phyloP scores from a whole-genome alignment of 1,140 invertebrate species.

The Diabrotica virgifera region DNA sequence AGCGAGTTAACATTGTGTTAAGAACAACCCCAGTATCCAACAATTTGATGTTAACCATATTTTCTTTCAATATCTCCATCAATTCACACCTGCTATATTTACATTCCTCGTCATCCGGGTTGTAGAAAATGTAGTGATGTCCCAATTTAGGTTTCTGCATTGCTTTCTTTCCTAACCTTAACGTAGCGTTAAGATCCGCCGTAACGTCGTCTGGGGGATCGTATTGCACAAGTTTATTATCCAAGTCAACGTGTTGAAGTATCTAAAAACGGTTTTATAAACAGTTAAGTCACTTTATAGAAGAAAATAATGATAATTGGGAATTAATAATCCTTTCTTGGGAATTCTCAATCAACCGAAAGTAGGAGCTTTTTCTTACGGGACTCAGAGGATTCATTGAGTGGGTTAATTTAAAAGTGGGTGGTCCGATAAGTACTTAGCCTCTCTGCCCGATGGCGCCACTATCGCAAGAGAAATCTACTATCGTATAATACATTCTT shows the following conservation, averaged over 20 bases:
- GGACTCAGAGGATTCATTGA: too few species aligned
- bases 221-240: slow-evolving; percentile 27
- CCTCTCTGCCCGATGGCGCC: too few species aligned
- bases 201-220: slow-evolving; percentile 16
- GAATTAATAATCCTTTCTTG: too few species aligned
- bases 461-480: too few species aligned
- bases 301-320: too few species aligned
- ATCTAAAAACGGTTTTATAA: slow-evolving; percentile 10
- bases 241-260: slow-evolving; percentile 31
- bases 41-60: slow-evolving; percentile 22
- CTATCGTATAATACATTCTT: too few species aligned
- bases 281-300: too few species aligned
- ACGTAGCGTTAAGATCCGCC: slow-evolving; percentile 9
- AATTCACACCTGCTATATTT: slow-evolving; percentile 31
- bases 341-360: too few species aligned
- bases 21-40: slow-evolving; percentile 28
- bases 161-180: slow-evolving; percentile 13
- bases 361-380: too few species aligned
- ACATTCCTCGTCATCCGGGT: slow-evolving; percentile 26
- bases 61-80: slow-evolving; percentile 22
- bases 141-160: slow-evolving; percentile 8
- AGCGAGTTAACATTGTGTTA: slow-evolving; percentile 9
- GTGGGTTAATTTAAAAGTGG: too few species aligned
- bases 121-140: slow-evolving; percentile 21
- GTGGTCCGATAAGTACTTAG: too few species aligned